These are phyloP conservation scores for Agrochola circellaris DNA, from an alignment of 2,888 invertebrate species.

Conservation along the genomic window DNA sequence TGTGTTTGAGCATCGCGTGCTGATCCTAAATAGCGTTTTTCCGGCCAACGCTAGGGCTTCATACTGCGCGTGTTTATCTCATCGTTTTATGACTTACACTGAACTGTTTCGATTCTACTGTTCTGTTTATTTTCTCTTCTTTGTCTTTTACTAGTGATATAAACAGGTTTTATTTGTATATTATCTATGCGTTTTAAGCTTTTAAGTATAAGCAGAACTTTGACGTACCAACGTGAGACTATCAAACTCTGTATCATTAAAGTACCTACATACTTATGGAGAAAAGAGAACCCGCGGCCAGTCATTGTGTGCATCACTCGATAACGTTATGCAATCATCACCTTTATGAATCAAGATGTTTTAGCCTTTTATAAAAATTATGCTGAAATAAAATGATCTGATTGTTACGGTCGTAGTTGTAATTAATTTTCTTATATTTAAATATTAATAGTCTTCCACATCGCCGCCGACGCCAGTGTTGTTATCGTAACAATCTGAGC, in stretches of 20 bases:
- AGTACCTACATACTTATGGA: slow-evolving; percentile 17
- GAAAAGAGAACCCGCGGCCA: slow-evolving; percentile 10
- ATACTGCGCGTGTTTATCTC: slow-evolving; percentile 37
- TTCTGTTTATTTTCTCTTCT: slow-evolving; percentile 45
- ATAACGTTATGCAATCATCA: slow-evolving; percentile 15
- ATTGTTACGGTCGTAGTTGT: neutral
- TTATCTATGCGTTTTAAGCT: slow-evolving; percentile 28
- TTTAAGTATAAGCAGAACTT: slow-evolving; percentile 15
- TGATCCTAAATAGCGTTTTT: slow-evolving; percentile 50
- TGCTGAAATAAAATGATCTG: neutral
- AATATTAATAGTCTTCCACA: neutral
- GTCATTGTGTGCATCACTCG: slow-evolving; percentile 5
- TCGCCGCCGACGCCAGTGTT: neutral
- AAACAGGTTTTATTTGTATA: slow-evolving; percentile 31
- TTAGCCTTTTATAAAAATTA: neutral
- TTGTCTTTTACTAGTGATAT: slow-evolving; percentile 29
- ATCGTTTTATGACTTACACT: slow-evolving; percentile 45
- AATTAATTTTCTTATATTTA: neutral
- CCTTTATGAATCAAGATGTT: neutral
- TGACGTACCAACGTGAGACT: neutral
- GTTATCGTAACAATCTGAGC: too few species aligned
- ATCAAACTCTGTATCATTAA: neutral
- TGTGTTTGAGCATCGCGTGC: slow-evolving; percentile 47
- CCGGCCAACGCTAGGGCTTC: slow-evolving; percentile 35
- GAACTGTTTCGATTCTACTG: slow-evolving; percentile 40